Base-by-base conservation (phyloP, 1,140 invertebrate genomes). In the Aphelinus atriplicis region DNA sequence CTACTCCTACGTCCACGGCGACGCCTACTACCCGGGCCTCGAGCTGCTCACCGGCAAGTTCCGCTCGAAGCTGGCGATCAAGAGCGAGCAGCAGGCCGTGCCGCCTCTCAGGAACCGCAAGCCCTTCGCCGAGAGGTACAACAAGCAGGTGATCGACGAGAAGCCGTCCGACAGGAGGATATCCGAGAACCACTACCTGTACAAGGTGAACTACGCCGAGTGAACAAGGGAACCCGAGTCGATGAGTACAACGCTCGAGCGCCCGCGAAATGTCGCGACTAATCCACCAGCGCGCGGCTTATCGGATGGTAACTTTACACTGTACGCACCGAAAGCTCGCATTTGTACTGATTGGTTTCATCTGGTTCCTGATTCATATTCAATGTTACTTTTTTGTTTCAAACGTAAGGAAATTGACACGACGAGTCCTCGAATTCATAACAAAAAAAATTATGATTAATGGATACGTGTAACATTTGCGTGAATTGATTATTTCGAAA, bases 171-270 rank as follows among this genome's bases (percentile, higher is more conserved):
- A 82, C 0, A 76, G 79, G 0, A 77, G 79, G 61, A 83, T 87
- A 7, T 79, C 80, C 50, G 77, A 79, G 1, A 88, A 84, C 80
- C 88, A 88, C 79, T 88, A 86, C 73, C 68, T 86, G n/a, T 85
- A 87, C 57, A 83, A 56, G 70, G 71, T 75, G 3, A 47, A 6
- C 26, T 26, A 26, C 26, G 26, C 26, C 26, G 26, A 7, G 7
- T 26, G 3, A n/a, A 7, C 57, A 26, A 5, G 3, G 7, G 57
- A 26, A 5, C 7, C 26, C 57, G 57, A 5, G 57, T 55, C 53
- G 10, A 7, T 10, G 53, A 55, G 5, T 55, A 55, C 10, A 55
- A 55, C 5, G 53, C 53, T 55, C 5, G 10, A 9, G 4, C 51
- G 9, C 51, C 51, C 4, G 51, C 26, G 26, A 26, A 26, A 26